Conservation (phyloP, 1,140 invertebrate genomes). For the Drosophila erecta region DNA sequence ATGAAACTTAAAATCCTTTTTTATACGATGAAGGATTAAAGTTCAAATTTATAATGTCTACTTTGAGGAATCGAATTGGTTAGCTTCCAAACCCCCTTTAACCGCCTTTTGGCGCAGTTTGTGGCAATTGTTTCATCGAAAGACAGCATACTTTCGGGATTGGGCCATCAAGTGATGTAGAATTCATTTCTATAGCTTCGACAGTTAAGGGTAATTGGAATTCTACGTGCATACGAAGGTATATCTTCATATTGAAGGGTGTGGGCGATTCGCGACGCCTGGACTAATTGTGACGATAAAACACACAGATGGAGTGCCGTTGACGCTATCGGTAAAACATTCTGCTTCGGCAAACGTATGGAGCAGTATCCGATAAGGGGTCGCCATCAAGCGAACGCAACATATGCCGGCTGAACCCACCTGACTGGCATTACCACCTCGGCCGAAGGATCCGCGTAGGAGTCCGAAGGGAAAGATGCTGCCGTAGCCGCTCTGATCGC, state of each 20-base stretch:
- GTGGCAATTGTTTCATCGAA: background rate
- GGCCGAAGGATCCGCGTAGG: slow-evolving; percentile 71
- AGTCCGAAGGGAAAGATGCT: slow-evolving; percentile 82
- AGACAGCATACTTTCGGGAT: slow-evolving; percentile 30
- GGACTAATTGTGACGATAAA: slow-evolving; percentile 26
- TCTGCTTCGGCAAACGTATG: slow-evolving; percentile 37
- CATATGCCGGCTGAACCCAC: slow-evolving; percentile 54
- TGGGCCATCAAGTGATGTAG: slow-evolving; percentile 2
- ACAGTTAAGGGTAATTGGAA: too few relatives aligned
- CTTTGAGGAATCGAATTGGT: background rate
- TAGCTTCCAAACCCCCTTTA: background rate
- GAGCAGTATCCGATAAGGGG: slow-evolving; percentile 52
- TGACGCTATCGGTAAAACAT: slow-evolving; percentile 46
- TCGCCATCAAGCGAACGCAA: slow-evolving; percentile 2
- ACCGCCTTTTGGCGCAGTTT: background rate
- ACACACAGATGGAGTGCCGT: slow-evolving; percentile 23
- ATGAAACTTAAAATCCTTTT: too few relatives aligned
- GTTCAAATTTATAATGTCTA: too few relatives aligned
- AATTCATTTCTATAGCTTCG: background rate
- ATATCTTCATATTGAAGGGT: slow-evolving; percentile 19
- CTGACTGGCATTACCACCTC: slow-evolving; percentile 67
- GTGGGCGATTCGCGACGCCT: slow-evolving; percentile 12
- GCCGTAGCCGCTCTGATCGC: slow-evolving; percentile 70
- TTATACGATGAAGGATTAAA: too few relatives aligned
- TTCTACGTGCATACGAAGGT: background rate